Conservation (phyloP, 2,888 invertebrate species). For the Spodoptera picta region DNA sequence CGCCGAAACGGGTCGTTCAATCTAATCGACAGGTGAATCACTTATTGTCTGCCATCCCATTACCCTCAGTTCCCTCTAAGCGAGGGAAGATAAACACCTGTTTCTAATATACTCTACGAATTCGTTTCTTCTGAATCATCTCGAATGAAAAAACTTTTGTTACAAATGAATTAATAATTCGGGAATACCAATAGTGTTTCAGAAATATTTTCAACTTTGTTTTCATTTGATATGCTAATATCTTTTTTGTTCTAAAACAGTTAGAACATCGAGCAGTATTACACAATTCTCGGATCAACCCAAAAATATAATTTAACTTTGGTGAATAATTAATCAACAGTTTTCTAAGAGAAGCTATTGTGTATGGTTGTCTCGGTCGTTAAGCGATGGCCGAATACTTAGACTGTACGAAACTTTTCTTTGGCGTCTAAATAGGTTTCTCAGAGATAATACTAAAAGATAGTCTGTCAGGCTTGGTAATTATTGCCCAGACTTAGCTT, state of each 20-base stretch:
- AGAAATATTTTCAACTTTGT: slow-evolving; percentile 38
- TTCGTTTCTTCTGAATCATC: slow-evolving; percentile 33
- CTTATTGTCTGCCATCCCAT: slow-evolving; percentile 49
- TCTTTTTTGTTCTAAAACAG: slow-evolving; percentile 39
- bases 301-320: slow-evolving; percentile 19
- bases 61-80: slow-evolving; percentile 39
- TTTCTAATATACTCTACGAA: slow-evolving; percentile 21
- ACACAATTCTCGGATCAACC: slow-evolving; percentile 20
- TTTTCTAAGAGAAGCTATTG: slow-evolving; percentile 7
- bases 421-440: slow-evolving; percentile 7
- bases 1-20: slow-evolving; percentile 30
- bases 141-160: slow-evolving; percentile 22
- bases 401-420: slow-evolving; percentile 14
- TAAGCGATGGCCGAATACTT: slow-evolving; percentile 2
- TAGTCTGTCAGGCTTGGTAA: slow-evolving; percentile 23
- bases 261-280: slow-evolving; percentile 29
- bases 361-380: slow-evolving; percentile 8
- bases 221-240: slow-evolving; percentile 48
- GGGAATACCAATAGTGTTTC: slow-evolving; percentile 25
- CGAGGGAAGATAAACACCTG: slow-evolving; percentile 51
- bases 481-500: slow-evolving; percentile 15
- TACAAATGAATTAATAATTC: slow-evolving; percentile 46
- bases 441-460: slow-evolving; percentile 15
- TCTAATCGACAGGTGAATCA: slow-evolving; percentile 51
- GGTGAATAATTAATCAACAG: slow-evolving; percentile 35